Percentiles rank a stretch among this genome's conserved stretches.
Evolutionary conservation across 2,113 vertebrate genomes (phyloP).

Genomic region (Pionites leucogaster): DNA sequence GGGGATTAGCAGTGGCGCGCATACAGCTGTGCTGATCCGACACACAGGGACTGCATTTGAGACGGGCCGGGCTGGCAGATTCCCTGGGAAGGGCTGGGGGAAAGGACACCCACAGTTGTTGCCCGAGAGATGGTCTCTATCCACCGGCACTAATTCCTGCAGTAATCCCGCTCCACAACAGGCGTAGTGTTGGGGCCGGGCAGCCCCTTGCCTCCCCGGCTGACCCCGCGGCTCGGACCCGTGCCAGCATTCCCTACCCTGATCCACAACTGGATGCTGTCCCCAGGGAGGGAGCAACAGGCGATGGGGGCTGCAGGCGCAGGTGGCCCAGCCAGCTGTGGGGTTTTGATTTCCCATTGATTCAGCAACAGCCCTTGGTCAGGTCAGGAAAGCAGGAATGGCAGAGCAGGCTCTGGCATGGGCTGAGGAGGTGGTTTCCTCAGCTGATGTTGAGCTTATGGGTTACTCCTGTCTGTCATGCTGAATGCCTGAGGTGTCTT

Average conservation of each 20-base stretch:
- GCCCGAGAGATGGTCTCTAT: neutral
- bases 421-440: neutral
- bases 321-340: slow-evolving; percentile 39
- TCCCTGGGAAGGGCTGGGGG: slow-evolving; percentile 22
- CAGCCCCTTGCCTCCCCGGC: neutral
- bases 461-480: rapidly evolving
- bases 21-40: slow-evolving; percentile 59
- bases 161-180: slow-evolving; percentile 28
- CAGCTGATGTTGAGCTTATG: neutral
- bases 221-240: neutral
- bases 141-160: slow-evolving; percentile 28
- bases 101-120: slow-evolving; percentile 33
- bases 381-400: neutral
- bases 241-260: neutral
- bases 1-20: slow-evolving; percentile 31
- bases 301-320: neutral
- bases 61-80: slow-evolving; percentile 7
- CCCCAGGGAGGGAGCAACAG: neutral
- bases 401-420: neutral
- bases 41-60: neutral
- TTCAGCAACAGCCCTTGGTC: rapidly evolving
- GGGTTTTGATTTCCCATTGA: neutral
- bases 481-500: neutral
- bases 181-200: neutral
- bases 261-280: neutral